Evolutionary conservation across 2,797 vertebrate species (phyloP).

Genomic region (Odontamblyopus lacepedii): DNA sequence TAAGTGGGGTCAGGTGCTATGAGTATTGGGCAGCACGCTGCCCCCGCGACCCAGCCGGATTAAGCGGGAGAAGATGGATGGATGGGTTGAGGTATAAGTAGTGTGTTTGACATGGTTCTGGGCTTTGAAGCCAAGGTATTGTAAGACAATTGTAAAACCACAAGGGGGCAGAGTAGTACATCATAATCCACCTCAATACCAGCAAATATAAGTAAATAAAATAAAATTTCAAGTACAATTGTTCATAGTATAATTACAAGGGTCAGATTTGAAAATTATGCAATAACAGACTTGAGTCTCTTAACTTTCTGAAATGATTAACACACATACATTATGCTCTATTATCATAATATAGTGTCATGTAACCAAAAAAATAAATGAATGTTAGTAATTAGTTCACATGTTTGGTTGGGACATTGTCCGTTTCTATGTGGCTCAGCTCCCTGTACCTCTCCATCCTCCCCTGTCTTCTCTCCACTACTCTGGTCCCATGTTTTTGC

Average conservation of each 20-base stretch:
- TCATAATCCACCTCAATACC: not conserved
- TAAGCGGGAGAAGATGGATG: too few species aligned
- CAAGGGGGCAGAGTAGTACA: slow-evolving; percentile 44
- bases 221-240: not conserved
- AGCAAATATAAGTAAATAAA: not conserved
- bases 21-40: too few species aligned
- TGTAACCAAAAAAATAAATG: not conserved
- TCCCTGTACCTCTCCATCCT: slow-evolving; percentile 11
- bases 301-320: not conserved
- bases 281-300: not conserved
- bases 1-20: too few species aligned
- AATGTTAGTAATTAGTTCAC: not conserved
- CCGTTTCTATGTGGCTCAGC: slow-evolving; percentile 10
- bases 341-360: not conserved
- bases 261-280: not conserved
- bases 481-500: slow-evolving; percentile 16
- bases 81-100: too few species aligned
- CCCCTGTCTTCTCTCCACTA: not conserved
- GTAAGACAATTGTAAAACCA: slow-evolving; percentile 28
- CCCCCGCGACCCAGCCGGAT: too few species aligned
- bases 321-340: not conserved
- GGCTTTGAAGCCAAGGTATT: not conserved
- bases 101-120: too few species aligned
- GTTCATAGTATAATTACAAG: not conserved
- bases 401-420: slow-evolving; percentile 1